Evolutionary conservation across 2,797 vertebrate species (phyloP), one percentile per base, ranked within the genome.

Genomic region (Melanotaenia maccullochi): DNA sequence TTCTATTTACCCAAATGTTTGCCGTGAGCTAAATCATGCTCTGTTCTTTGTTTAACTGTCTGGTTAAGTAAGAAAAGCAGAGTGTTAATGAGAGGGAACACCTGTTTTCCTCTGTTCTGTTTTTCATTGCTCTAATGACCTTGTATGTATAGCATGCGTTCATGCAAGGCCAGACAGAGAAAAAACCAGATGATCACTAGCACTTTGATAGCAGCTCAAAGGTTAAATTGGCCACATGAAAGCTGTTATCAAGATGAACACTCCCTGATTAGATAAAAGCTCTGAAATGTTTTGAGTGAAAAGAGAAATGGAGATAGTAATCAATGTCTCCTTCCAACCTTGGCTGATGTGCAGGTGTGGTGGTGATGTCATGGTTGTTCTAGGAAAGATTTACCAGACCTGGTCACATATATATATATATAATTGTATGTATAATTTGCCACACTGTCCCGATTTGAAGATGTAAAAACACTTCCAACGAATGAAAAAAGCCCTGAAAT

Each of bases 301-400:
- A 47, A 64, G 18, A 69, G 20, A 75, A 33, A 36, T 51, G 1
- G 25, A 83, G 79, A 87, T 86, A 78, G 73, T 28, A 36, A 80
- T 87, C 86, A 38, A 59, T 61, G 65, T 73, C 49, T 80, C 56
- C 78, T 52, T 30, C 59, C 40, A 60, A 65, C 49, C 32, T 18
- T 71, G 68, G 65, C 47, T 69, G 57, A 75, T 7, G 7, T 74
- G 67, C 71, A 83, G 74, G 56, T 60, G 54, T 42, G 30, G 65
- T 2, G 58, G 63, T 88, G 83, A 90, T 71, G 89, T 89, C 78
- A 79, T 69, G 77, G 76, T 84, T 82, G 74, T 85, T 59, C 18
- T 55, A 64, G 77, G 40, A 30, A 49, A 74, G 60, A 68, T 55
- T 76, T 49, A 61, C 40, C 69, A 67, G 75, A 76, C 71, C 55